Conservation (phyloP, 37 sponge, comb jelly and placozoan genomes). For the Axinella damicornis region DNA sequence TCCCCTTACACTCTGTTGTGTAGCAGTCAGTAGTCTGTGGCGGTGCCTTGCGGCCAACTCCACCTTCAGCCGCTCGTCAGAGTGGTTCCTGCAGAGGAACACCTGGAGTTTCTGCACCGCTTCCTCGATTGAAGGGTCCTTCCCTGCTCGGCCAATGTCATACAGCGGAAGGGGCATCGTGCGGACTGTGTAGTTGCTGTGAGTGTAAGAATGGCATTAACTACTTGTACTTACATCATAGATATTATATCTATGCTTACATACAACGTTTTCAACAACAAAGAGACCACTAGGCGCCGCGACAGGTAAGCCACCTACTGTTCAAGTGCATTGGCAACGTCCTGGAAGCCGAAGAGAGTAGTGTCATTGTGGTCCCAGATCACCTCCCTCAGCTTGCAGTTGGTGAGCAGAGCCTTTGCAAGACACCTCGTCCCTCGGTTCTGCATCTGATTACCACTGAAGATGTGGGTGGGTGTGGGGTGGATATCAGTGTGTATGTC, state of each 20-base stretch:
- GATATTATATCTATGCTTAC: too few species aligned
- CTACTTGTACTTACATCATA: too few species aligned
- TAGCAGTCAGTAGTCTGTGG: slow-evolving; percentile 55
- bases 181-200: slow-evolving; percentile 80
- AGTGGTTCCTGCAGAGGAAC: slow-evolving; percentile 78
- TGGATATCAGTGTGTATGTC: too few species aligned
- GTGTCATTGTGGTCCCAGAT: slow-evolving; percentile 80
- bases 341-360: slow-evolving; percentile 55
- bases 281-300: background rate
- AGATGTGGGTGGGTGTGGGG: background rate
- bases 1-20: slow-evolving; percentile 69
- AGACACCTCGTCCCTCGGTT: slow-evolving; percentile 56
- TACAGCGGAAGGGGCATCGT: slow-evolving; percentile 76
- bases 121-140: slow-evolving; percentile 3
- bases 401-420: slow-evolving; percentile 55
- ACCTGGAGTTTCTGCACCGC: slow-evolving; percentile 60
- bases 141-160: slow-evolving; percentile 47
- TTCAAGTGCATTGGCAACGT: slow-evolving; percentile 69
- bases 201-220: background rate
- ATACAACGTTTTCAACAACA: too few species aligned
- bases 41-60: slow-evolving; percentile 66
- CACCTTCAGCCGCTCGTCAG: slow-evolving; percentile 70
- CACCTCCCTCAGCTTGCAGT: slow-evolving; percentile 42
- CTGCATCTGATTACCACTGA: slow-evolving; percentile 84
- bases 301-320: slow-evolving; percentile 54